Conservation (phyloP, 2,113 vertebrate species). For the Amblyornis subalaris region DNA sequence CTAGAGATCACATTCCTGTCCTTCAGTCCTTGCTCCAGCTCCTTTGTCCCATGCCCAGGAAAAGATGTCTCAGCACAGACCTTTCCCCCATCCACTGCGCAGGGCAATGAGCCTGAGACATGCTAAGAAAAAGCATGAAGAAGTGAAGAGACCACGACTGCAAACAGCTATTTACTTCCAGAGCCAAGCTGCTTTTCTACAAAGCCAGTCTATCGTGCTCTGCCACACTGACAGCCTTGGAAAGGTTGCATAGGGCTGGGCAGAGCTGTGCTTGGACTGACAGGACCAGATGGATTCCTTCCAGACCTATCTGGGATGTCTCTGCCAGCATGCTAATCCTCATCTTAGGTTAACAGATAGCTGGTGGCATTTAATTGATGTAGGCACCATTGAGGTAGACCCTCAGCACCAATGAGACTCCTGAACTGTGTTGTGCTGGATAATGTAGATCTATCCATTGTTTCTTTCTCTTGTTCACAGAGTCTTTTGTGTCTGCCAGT, state of each 20-base stretch:
- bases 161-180: neutral
- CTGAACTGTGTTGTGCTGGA: neutral
- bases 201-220: neutral
- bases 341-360: neutral
- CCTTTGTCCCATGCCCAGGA: neutral
- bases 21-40: neutral
- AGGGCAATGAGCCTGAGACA: neutral
- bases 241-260: neutral
- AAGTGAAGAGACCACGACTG: neutral
- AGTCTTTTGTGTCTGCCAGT: neutral
- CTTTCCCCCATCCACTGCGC: neutral
- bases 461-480: neutral
- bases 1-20: neutral
- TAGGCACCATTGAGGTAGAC: neutral
- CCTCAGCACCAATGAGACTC: neutral
- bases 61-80: neutral
- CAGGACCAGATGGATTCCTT: neutral
- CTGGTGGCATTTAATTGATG: conserved; percentile 22
- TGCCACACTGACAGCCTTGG: neutral
- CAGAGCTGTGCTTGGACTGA: neutral
- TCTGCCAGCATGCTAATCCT: neutral
- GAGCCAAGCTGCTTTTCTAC: neutral
- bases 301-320: neutral
- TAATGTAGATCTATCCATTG: neutral
- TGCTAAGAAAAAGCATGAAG: neutral